Base-by-base conservation (phyloP, 2,797 vertebrate species). In the Pseudochromis fuscus region DNA sequence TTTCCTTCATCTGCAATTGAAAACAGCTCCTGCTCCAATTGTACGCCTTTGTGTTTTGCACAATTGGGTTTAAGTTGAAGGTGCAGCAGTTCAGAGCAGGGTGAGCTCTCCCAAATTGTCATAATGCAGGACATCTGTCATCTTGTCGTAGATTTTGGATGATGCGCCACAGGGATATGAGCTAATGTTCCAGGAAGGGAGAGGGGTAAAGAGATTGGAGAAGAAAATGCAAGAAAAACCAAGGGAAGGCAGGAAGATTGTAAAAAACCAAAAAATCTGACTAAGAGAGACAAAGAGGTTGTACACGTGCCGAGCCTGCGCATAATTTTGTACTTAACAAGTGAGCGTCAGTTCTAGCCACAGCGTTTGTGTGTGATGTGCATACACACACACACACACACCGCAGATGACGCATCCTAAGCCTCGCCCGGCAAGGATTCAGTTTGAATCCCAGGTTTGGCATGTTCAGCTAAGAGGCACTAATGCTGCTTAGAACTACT, bases 401-500 rank as follows among this genome's bases (percentile, higher is more conserved):
- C 63, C 8, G 57, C 65, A 35, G 61, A 81, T 88, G 84, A 91
- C 86, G 83, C 82, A 83, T 87, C 62, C 42, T 89, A 88, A 91
- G 84, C 86, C 63, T 81, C 64, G 67, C 79, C 80, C 74, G n/a
- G 84, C 75, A 87, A 77, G 77, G 82, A 89, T 88, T 90, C 86
- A 56, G 77, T 72, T 68, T 84, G 87, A 88, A 89, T 91, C 87
- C 77, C 65, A 81, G 87, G 84, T 90, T 91, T 92, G 86, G 81
- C 83, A 72, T 89, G 87, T 89, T 92, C 88, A 88, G 89, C 87
- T 91, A 80, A 88, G 91, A 92, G 72, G 81, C 82, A 88, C 85
- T 91, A 92, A 92, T 90, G 86, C 91, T 85, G 78, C 90, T 91
- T 92, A 90, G 87, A 83, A 88, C 77, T 90, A 86, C 89, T 92